These are phyloP conservation scores for Apodemus agrarius DNA, from an alignment of 2,797 vertebrate genomes.

Conservation along the genomic window DNA sequence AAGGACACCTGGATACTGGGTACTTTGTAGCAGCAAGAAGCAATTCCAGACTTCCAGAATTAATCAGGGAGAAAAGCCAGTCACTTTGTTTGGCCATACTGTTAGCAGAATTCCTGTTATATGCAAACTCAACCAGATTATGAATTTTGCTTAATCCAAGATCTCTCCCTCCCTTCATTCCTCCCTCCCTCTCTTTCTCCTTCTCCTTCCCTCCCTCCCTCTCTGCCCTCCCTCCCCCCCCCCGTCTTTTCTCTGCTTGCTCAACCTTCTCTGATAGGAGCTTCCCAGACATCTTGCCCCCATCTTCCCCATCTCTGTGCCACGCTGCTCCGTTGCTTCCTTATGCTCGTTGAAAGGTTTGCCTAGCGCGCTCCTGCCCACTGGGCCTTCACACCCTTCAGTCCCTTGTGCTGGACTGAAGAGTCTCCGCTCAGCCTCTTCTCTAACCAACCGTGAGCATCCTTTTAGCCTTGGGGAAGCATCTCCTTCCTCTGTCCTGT, in stretches of 20 bases:
- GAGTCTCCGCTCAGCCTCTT: not conserved
- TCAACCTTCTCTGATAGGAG: not conserved
- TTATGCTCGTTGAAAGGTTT: not conserved
- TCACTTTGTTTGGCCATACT: not conserved
- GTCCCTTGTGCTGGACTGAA: not conserved
- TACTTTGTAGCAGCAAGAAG: not conserved
- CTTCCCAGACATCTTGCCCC: not conserved
- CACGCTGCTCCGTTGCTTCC: too few species aligned
- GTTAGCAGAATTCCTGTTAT: not conserved
- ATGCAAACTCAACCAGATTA: not conserved
- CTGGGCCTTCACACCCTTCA: too few species aligned
- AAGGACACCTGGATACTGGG: not conserved
- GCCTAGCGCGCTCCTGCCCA: not conserved
- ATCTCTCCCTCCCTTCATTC: too few species aligned
- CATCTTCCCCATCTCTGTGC: not conserved
- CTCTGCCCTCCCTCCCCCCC: too few species aligned
- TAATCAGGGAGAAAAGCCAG: not conserved
- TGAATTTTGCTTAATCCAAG: not conserved
- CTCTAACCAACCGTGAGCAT: not conserved
- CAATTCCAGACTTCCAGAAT: not conserved
- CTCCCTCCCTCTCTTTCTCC: rapidly evolving
- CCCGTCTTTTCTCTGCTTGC: not conserved
- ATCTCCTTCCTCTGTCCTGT: not conserved
- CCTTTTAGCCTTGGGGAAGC: not conserved
- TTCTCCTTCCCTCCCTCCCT: not conserved